Evolutionary conservation across 2,113 vertebrate genomes (phyloP).

Genomic region (Limanda limanda): DNA sequence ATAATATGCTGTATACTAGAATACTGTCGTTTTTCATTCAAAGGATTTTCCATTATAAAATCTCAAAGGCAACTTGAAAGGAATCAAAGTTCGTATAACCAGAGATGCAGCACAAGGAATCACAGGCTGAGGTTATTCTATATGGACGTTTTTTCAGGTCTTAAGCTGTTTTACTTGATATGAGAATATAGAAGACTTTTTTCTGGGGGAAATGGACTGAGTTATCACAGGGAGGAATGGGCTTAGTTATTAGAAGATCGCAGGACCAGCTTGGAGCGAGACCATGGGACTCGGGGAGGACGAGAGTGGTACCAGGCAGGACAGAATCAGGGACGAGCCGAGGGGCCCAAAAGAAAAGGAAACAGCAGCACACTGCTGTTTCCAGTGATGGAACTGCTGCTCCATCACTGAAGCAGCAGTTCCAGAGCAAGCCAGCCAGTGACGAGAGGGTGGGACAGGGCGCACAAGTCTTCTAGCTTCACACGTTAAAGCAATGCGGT

Average conservation of each 20-base stretch:
- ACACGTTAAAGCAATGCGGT: conserved; percentile 61
- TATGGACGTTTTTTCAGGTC: neutral
- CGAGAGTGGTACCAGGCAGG: conserved; percentile 52
- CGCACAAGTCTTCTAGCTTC: conserved; percentile 66
- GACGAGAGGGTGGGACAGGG: conserved; percentile 69
- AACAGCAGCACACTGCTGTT: conserved; percentile 67
- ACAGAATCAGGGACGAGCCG: conserved; percentile 73
- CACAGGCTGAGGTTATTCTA: neutral
- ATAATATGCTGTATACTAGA: too few relatives aligned
- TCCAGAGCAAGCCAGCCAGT: conserved; percentile 64
- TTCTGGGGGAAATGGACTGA: conserved; percentile 66
- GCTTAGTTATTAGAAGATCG: conserved; percentile 74
- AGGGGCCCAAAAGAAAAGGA: conserved; percentile 54
- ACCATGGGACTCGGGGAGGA: conserved; percentile 49
- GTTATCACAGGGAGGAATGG: conserved; percentile 65
- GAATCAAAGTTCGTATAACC: too few relatives aligned
- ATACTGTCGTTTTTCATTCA: too few relatives aligned
- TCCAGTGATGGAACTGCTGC: too few relatives aligned
- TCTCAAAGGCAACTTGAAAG: neutral
- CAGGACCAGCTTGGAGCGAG: conserved; percentile 57
- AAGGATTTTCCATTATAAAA: too few relatives aligned
- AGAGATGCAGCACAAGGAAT: neutral
- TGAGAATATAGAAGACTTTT: conserved; percentile 45
- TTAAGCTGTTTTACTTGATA: conserved; percentile 8
- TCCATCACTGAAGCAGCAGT: conserved; percentile 58